These are phyloP conservation scores for Epicauta chinensis DNA, from an alignment of 1,140 invertebrate genomes.

Conservation along the genomic window DNA sequence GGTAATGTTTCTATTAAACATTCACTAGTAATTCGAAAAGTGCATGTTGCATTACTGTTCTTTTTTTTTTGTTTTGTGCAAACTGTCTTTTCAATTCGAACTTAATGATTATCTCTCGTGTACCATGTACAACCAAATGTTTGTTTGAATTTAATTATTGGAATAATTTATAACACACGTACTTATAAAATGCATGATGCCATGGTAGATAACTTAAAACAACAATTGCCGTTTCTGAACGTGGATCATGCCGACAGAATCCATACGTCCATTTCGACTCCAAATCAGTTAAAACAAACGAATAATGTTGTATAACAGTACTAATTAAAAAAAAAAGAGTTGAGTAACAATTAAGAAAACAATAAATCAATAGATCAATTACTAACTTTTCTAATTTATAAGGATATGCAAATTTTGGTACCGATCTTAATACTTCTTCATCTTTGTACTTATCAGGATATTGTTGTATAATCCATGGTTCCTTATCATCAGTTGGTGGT, in stretches of 20 bases:
- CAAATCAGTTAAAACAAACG: conserved; percentile 87
- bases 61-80: no score
- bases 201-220: conserved; percentile 84
- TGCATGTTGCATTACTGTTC: no score
- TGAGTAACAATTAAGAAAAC: neutral
- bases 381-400: conserved; percentile 69
- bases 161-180: conserved; percentile 40
- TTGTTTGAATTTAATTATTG: neutral
- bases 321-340: conserved; percentile 45
- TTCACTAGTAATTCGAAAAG: no score
- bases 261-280: conserved; percentile 96
- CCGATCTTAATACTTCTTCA: conserved; percentile 69
- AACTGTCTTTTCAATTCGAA: no score
- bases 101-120: no score
- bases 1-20: no score
- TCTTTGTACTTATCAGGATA: conserved; percentile 69
- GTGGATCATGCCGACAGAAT: conserved; percentile 87
- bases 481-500: conserved; percentile 52
- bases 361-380: no score
- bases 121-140: no score
- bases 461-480: conserved; percentile 68
- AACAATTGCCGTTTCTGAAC: conserved; percentile 69
- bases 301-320: conserved; percentile 73
- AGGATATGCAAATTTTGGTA: conserved; percentile 81
- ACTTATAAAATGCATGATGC: conserved; percentile 94